phyloP scores from a whole-genome alignment of 1,140 invertebrate genomes.

The Trissolcus basalis region DNA sequence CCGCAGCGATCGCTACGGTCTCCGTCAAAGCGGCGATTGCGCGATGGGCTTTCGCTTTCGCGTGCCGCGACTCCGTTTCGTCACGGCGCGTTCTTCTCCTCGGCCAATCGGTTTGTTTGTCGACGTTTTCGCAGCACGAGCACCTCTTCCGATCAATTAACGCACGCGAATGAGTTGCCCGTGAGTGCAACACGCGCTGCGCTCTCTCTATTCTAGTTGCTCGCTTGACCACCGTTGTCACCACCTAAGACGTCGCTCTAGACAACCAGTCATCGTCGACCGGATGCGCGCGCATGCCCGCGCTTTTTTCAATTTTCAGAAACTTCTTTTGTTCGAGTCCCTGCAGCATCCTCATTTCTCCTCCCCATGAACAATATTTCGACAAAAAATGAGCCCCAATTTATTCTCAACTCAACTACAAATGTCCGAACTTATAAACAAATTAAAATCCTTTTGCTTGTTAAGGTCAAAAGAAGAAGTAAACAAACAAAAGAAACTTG shows the following conservation, averaged over 20 bases:
- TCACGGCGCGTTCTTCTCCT: constrained; percentile 14
- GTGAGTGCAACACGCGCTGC: constrained; percentile 6
- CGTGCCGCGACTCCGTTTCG: constrained; percentile 21
- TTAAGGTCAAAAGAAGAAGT: too few species aligned
- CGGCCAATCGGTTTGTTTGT: constrained; percentile 20
- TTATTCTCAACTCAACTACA: too few species aligned
- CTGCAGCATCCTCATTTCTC: too few species aligned
- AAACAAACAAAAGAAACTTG: too few species aligned
- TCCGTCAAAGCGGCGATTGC: constrained; percentile 33
- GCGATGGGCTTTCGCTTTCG: constrained; percentile 32
- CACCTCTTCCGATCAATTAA: constrained; percentile 26
- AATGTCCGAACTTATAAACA: too few species aligned
- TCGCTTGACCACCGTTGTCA: constrained; percentile 15
- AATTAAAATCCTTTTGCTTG: too few species aligned
- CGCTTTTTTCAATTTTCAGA: background rate
- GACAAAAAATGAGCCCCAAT: too few species aligned
- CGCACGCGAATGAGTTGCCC: constrained; percentile 25
- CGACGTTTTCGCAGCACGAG: constrained; percentile 3
- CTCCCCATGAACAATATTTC: too few species aligned
- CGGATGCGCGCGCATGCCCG: background rate
- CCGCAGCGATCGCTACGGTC: constrained; percentile 43
- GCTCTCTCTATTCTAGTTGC: background rate
- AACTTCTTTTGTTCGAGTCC: too few species aligned
- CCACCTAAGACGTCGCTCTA: background rate
- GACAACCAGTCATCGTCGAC: background rate